phyloP scores from a whole-genome alignment of 2,888 invertebrate genomes.

The Ypsolopha sequella region DNA sequence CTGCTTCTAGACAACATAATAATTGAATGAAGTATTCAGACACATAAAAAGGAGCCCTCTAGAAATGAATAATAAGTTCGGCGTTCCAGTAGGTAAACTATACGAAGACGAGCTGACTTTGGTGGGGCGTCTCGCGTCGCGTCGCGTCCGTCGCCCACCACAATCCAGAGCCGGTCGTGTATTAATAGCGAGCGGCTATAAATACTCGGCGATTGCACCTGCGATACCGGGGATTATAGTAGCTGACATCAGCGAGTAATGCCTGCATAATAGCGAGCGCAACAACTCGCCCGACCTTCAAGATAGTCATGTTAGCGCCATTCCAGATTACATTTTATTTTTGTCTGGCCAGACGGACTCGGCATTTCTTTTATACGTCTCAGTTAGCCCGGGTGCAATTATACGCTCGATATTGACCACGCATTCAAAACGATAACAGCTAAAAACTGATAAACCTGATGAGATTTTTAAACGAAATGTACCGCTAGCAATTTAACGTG shows the following conservation, averaged over 20 bases:
- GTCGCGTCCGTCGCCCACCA: not conserved
- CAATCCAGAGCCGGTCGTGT: slow-evolving; percentile 47
- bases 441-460: too few species aligned
- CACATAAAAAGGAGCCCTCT: too few species aligned
- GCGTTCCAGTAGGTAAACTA: too few species aligned
- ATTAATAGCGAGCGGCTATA: slow-evolving; percentile 58
- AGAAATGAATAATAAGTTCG: too few species aligned
- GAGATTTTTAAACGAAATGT: not conserved
- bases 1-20: too few species aligned
- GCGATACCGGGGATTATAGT: slow-evolving; percentile 14
- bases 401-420: not conserved
- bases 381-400: not conserved
- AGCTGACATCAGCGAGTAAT: not conserved
- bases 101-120: too few species aligned
- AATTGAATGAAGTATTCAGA: too few species aligned
- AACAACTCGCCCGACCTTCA: not conserved
- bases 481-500: not conserved
- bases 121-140: too few species aligned
- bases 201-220: slow-evolving; percentile 59
- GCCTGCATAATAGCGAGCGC: slow-evolving; percentile 2
- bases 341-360: not conserved
- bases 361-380: not conserved
- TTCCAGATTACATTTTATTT: not conserved
- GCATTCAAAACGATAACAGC: not conserved
- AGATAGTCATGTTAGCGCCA: not conserved